Conservation (phyloP, 23 tunicate species). For the Botrylloides violaceus region DNA sequence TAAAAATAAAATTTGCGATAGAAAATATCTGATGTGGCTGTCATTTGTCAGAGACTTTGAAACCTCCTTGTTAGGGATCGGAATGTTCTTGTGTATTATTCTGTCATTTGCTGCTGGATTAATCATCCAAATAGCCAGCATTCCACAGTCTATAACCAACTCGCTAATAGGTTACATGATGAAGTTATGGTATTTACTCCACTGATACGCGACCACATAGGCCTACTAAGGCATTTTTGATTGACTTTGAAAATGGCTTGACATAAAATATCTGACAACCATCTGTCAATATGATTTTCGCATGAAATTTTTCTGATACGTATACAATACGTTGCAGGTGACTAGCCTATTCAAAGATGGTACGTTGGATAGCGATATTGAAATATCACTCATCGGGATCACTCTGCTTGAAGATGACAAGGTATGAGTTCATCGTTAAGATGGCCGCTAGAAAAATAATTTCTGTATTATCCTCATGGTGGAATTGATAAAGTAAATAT, state of each 20-base stretch:
- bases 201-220: background rate
- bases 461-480: no score
- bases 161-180: background rate
- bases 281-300: background rate
- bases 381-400: constrained; percentile 53
- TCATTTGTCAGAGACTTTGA: background rate
- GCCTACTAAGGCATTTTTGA: background rate
- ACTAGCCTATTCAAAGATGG: constrained; percentile 72
- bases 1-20: background rate
- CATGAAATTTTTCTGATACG: background rate
- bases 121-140: constrained; percentile 3
- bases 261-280: background rate
- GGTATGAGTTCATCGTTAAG: constrained; percentile 39
- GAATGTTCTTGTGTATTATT: constrained; percentile 15
- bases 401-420: constrained; percentile 70
- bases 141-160: background rate
- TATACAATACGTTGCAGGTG: constrained; percentile 39
- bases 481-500: no score
- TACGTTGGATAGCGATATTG: constrained; percentile 60
- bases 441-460: no score
- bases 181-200: background rate
- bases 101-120: background rate
- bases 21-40: constrained; percentile 16
- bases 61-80: constrained; percentile 5
- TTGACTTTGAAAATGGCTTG: background rate